Percentiles rank a stretch among this genome's conserved stretches.
These are phyloP conservation scores for Ethmia dodecea DNA, from an alignment of 2,888 invertebrate genomes.

Conservation along the genomic window DNA sequence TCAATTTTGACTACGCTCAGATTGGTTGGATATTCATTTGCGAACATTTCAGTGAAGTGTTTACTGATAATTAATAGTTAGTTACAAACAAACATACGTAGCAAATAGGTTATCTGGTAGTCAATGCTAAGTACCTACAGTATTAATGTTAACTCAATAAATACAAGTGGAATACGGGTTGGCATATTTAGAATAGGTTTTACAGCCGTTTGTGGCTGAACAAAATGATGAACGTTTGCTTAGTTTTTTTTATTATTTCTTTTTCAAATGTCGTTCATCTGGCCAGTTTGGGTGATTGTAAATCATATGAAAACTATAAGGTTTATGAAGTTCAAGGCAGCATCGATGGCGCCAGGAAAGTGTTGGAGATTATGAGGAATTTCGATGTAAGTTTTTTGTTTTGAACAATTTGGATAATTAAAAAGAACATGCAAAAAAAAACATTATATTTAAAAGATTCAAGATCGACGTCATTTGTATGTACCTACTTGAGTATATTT, in stretches of 20 bases:
- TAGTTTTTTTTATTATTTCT: constrained; percentile 1
- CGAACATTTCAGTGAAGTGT: too few relatives aligned
- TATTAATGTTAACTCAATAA: not conserved
- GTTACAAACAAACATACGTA: too few relatives aligned
- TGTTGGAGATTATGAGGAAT: constrained; percentile 10
- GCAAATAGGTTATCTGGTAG: too few relatives aligned
- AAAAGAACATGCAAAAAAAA: too few relatives aligned
- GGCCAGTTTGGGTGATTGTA: constrained; percentile 4
- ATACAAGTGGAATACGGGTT: constrained; percentile 5
- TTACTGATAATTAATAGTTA: too few relatives aligned
- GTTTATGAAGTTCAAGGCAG: constrained; percentile 1
- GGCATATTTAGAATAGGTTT: constrained; percentile 3
- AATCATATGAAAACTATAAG: constrained; percentile 11
- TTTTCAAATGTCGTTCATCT: not conserved
- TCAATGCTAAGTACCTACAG: constrained; percentile 1
- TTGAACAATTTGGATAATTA: too few relatives aligned
- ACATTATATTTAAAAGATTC: too few relatives aligned
- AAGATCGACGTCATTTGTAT: too few relatives aligned
- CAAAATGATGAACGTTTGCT: not conserved
- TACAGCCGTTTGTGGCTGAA: not conserved
- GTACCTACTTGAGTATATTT: too few relatives aligned
- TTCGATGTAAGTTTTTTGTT: constrained; percentile 8
- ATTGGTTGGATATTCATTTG: too few relatives aligned
- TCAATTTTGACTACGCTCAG: too few relatives aligned
- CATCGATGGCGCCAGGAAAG: not conserved